Evolutionary conservation across 2,113 vertebrate genomes (phyloP).

Genomic region (Thryonomys swinderianus): DNA sequence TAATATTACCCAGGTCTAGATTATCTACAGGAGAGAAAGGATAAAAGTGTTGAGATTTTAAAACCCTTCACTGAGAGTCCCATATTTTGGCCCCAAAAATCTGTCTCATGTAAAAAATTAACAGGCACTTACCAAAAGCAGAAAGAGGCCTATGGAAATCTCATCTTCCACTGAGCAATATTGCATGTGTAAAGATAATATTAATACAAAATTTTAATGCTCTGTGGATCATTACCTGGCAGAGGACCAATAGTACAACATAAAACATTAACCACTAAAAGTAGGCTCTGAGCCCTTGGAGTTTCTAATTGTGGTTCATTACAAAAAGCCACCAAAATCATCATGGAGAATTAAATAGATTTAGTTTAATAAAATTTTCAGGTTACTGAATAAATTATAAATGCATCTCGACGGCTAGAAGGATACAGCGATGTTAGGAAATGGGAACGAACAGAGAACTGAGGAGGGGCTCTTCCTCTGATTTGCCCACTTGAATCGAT

Average conservation of each 20-base stretch:
- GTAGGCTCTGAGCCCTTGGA: slow-evolving; percentile 83
- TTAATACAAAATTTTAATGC: slow-evolving; percentile 86
- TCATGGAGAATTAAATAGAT: slow-evolving; percentile 86
- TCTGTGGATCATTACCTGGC: slow-evolving; percentile 86
- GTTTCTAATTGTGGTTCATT: slow-evolving; percentile 87
- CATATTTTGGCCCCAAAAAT: slow-evolving; percentile 4
- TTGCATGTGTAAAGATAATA: slow-evolving; percentile 86
- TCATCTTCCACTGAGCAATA: slow-evolving; percentile 82
- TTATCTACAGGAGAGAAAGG: background rate
- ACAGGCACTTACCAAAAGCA: slow-evolving; percentile 56
- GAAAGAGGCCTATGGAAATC: slow-evolving; percentile 79
- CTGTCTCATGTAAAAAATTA: background rate
- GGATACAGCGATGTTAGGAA: slow-evolving; percentile 83
- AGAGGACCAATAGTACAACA: slow-evolving; percentile 80
- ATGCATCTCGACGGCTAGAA: slow-evolving; percentile 84
- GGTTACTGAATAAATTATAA: slow-evolving; percentile 89
- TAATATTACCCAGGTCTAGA: background rate
- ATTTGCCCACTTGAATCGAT: slow-evolving; percentile 84
- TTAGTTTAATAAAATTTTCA: slow-evolving; percentile 87
- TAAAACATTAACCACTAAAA: slow-evolving; percentile 87
- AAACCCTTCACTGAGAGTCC: background rate
- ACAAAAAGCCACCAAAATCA: slow-evolving; percentile 84
- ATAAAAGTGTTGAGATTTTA: background rate
- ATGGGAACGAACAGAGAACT: slow-evolving; percentile 82
- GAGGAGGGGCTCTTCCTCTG: slow-evolving; percentile 69